Evolutionary conservation across 2,888 invertebrate genomes (phyloP), one percentile per base, ranked within the genome.

Genomic region (Taenaris catops): DNA sequence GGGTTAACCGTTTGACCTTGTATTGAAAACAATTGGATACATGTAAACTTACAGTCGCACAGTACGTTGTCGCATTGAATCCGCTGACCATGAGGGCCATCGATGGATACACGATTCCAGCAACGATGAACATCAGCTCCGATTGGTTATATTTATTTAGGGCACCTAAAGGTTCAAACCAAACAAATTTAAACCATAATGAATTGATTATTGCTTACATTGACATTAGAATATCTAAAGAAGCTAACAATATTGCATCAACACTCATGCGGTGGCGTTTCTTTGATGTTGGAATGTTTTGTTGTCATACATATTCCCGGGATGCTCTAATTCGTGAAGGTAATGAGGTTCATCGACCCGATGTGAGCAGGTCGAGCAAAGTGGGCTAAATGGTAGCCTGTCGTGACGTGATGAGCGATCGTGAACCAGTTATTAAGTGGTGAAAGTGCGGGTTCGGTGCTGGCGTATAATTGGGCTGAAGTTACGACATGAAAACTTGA

Each of bases 381-480:
- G 41, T 23, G 37, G 25, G 34, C 31, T 32, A 31, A 44, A 41
- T 41, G 42, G 49, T 38, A 36, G 53, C 45, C 32, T 41, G 48
- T 41, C 47, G 46, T 43, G 51, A 40, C 47, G 46, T 45, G 51
- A 43, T 42, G 48, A 46, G 35, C 39, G 39, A 24, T 46, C 47
- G 41, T 49, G 53, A 46, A 52, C 55, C 53, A 53, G 53, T 54
- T 53, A 53, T 56, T 53, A 50, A 46, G 43, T 42, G 47, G 67
- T 58, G 69, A 71, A 72, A 71, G 72, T 63, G 55, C 53, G 41
- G 51, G 59, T 57, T 62, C 59, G 54, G 56, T 61, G 51, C 56
- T 53, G 53, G n/a, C n/a, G n/a, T n/a, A n/a, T 70, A 66, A 67
- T 68, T 66, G 65, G 63, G 51, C 53, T 18, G 18, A 31, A 33